Evolutionary conservation across 2,797 vertebrate genomes (phyloP).

Genomic region (Furcifer pardalis): DNA sequence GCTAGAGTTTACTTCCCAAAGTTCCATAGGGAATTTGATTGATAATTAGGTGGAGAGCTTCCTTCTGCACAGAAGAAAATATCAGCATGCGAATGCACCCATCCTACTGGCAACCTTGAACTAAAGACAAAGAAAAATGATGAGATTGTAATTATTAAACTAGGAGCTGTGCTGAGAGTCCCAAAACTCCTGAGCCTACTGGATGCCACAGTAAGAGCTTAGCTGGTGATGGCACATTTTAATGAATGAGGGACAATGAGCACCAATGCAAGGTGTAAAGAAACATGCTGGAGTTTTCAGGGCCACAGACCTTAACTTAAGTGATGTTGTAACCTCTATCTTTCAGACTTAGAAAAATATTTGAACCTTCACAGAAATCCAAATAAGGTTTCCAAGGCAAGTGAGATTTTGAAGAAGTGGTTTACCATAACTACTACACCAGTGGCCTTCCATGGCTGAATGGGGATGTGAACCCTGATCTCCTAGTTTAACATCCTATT

Average conservation of each 20-base stretch:
- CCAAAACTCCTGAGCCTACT: background rate
- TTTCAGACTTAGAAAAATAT: background rate
- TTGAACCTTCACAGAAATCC: background rate
- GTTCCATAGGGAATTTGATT: conserved; percentile 28
- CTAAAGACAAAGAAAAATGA: conserved; percentile 32
- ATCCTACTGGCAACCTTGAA: conserved; percentile 22
- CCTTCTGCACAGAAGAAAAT: background rate
- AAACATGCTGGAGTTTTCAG: background rate
- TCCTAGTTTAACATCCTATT: background rate
- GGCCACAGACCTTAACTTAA: background rate
- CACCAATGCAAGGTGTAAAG: background rate
- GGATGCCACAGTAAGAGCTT: background rate
- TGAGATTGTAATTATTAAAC: conserved; percentile 32
- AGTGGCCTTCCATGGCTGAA: background rate
- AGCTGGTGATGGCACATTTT: background rate
- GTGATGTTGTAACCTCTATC: background rate
- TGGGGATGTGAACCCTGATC: background rate
- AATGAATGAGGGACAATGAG: background rate
- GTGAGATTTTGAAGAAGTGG: background rate
- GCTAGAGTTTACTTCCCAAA: conserved; percentile 25
- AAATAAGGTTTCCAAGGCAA: background rate
- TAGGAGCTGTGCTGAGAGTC: background rate
- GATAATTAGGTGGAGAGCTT: conserved; percentile 36
- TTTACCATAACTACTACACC: background rate
- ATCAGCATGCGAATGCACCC: background rate